A percentile compares a stretch with the other conserved stretches of the same genome.
Conservation (phyloP, 2,113 vertebrate species). For the Sebastes fasciatus region DNA sequence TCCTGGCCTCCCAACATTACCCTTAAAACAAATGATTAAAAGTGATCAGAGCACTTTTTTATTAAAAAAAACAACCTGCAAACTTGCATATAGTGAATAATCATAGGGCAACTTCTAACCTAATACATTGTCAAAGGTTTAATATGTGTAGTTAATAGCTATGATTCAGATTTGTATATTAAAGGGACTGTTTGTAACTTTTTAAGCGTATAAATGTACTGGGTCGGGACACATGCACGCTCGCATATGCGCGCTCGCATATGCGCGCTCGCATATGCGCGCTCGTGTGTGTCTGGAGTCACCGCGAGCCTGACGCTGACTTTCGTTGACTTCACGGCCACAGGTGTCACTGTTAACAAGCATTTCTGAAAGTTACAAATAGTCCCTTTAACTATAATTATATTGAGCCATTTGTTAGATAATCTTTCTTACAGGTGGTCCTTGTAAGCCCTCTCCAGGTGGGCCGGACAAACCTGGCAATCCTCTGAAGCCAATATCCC, state of each 20-base stretch:
- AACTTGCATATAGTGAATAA: not conserved
- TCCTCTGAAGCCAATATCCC: constrained; percentile 90
- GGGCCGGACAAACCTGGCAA: constrained; percentile 86
- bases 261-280: too few species aligned
- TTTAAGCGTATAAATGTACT: too few species aligned
- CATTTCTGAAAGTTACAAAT: too few species aligned
- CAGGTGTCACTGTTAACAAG: too few species aligned
- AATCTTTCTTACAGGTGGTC: constrained; percentile 85
- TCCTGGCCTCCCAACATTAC: constrained; percentile 86
- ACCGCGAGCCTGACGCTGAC: too few species aligned
- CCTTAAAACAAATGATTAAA: constrained; percentile 79
- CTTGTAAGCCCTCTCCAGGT: constrained; percentile 89
- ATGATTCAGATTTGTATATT: not conserved
- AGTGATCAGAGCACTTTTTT: constrained; percentile 13
- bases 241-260: too few species aligned
- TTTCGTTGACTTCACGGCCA: too few species aligned
- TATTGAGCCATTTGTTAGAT: not conserved
- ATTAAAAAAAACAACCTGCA: not conserved
- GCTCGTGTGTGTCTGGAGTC: too few species aligned
- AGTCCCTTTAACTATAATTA: not conserved
- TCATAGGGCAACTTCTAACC: not conserved
- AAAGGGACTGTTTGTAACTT: too few species aligned
- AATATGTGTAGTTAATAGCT: not conserved
- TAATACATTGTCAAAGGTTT: not conserved
- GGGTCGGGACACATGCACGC: too few species aligned